Conservation (phyloP, 1,140 invertebrate genomes). For the Drosophila burlai region DNA sequence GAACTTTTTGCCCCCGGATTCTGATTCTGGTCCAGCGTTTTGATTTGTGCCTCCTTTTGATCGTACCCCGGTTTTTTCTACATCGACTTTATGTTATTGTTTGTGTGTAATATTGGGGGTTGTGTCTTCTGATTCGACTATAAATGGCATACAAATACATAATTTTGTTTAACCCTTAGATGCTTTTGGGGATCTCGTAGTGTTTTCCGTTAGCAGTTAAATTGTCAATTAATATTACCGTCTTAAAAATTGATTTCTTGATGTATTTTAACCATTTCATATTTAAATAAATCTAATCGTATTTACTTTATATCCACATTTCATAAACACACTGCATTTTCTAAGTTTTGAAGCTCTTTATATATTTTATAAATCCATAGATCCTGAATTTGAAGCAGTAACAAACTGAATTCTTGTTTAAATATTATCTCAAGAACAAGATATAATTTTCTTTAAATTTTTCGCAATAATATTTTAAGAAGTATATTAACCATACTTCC, state of each 20-base stretch:
- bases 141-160: conserved; percentile 64
- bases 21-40: conserved; percentile 46
- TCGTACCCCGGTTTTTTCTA: conserved; percentile 27
- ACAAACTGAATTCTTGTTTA: neutral
- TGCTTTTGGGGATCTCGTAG: neutral
- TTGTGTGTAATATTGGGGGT: conserved; percentile 55
- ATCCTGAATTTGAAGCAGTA: neutral
- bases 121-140: conserved; percentile 60
- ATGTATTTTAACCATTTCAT: no score
- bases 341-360: neutral
- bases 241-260: no score
- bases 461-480: neutral
- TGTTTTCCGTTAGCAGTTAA: neutral
- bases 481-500: neutral
- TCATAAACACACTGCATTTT: neutral
- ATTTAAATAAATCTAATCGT: neutral
- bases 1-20: conserved; percentile 37
- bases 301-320: no score
- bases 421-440: neutral
- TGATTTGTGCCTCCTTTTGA: conserved; percentile 73
- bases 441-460: neutral
- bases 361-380: neutral
- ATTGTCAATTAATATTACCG: neutral
- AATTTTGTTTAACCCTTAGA: conserved; percentile 57
- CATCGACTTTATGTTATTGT: conserved; percentile 11